Conservation (phyloP, 1,140 invertebrate species). For the Steinernema feltiae region DNA sequence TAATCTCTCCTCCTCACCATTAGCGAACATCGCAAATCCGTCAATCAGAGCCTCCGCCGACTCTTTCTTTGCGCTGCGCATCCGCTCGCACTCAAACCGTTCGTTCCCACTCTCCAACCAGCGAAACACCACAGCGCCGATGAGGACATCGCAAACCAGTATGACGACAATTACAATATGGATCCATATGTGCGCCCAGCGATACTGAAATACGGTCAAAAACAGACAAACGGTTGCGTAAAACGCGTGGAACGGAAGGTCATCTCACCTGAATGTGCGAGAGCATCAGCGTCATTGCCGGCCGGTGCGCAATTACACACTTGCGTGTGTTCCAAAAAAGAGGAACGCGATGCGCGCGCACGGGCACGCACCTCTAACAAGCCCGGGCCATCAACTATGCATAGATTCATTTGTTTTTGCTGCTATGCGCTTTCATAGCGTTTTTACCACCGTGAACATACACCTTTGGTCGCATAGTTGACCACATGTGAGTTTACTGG, state of each 20-base stretch:
- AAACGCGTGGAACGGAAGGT: background rate
- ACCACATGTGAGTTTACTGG: background rate
- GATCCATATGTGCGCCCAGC: background rate
- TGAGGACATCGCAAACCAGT: background rate
- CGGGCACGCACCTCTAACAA: background rate
- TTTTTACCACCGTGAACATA: background rate
- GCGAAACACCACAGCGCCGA: background rate
- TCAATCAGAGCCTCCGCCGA: background rate
- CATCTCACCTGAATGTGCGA: constrained; percentile 1
- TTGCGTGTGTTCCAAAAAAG: constrained; percentile 12
- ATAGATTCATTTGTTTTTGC: constrained; percentile 12
- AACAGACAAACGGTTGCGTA: background rate
- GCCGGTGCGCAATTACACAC: constrained; percentile 5
- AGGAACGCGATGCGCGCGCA: background rate
- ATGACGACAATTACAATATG: background rate
- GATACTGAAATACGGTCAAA: background rate
- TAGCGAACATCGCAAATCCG: background rate
- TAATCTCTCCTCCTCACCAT: background rate
- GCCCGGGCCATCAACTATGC: background rate
- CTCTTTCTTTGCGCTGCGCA: background rate
- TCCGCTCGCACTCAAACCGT: background rate
- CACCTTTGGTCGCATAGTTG: background rate
- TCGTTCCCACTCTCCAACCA: background rate
- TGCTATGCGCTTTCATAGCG: background rate
- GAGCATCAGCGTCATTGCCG: background rate